Percentiles rank a stretch among this genome's conserved stretches.
Conservation (phyloP, 2,797 vertebrate species). For the Aplochiton taeniatus region DNA sequence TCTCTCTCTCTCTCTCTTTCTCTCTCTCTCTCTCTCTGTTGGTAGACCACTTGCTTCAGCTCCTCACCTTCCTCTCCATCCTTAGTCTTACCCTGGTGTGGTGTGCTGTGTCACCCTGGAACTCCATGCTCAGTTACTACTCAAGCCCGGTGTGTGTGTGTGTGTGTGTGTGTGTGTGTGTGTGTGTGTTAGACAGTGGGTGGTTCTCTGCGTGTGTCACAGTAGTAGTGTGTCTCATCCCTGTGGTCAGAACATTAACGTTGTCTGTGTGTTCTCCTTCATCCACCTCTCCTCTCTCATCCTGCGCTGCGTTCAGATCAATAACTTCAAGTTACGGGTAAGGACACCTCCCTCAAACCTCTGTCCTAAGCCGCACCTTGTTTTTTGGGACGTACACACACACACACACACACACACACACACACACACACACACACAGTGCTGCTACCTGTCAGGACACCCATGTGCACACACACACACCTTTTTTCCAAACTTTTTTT, state of each 20-base stretch:
- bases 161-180: not conserved
- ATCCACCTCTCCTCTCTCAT: constrained; percentile 49
- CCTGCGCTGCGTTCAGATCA: constrained; percentile 77
- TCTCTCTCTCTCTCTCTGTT: constrained; percentile 1
- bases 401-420: not conserved
- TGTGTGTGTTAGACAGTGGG: not conserved
- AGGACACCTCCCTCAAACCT: constrained; percentile 54
- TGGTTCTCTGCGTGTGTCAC: not conserved
- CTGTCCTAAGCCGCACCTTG: constrained; percentile 15
- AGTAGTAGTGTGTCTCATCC: not conserved
- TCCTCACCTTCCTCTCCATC: not conserved
- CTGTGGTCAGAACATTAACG: not conserved
- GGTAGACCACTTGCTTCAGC: not conserved
- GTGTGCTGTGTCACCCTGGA: not conserved
- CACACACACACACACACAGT: not conserved
- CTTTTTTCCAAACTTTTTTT: no score
- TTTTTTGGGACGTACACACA: constrained; percentile 1
- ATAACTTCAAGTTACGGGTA: constrained; percentile 79
- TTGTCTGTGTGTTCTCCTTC: no score
- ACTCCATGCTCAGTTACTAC: not conserved
- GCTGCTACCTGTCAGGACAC: not conserved
- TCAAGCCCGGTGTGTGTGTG: not conserved
- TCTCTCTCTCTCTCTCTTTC: not conserved
- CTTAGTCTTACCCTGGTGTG: not conserved
- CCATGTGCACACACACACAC: not conserved